Evolutionary conservation across 1,140 invertebrate species (phyloP).

Genomic region (Euschistus heros): DNA sequence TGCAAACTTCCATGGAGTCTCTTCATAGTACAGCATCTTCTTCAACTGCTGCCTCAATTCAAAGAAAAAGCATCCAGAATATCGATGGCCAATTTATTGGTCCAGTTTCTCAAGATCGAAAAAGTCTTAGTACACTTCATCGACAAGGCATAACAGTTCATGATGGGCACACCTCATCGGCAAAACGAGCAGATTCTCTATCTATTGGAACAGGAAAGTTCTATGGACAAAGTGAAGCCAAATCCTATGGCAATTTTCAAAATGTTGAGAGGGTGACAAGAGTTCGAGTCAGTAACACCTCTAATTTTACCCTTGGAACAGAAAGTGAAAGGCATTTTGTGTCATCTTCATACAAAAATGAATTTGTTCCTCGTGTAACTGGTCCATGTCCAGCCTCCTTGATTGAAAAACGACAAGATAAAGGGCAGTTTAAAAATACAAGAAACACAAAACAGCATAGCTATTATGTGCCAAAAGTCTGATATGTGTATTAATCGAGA

Average conservation of each 20-base stretch:
- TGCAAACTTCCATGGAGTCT: conserved; percentile 46
- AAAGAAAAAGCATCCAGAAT: conserved; percentile 66
- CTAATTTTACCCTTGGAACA: conserved; percentile 59
- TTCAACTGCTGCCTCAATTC: conserved; percentile 65
- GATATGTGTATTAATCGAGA: neutral
- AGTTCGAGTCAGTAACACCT: conserved; percentile 52
- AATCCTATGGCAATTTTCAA: conserved; percentile 54
- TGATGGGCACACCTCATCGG: conserved; percentile 21
- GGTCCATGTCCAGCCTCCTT: conserved; percentile 68
- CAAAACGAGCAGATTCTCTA: conserved; percentile 44
- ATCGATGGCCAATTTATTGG: conserved; percentile 55
- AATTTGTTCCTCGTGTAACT: conserved; percentile 51
- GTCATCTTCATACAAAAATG: conserved; percentile 52
- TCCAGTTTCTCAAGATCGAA: conserved; percentile 50
- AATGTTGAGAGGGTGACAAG: conserved; percentile 40
- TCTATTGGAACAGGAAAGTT: conserved; percentile 52
- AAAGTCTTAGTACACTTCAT: conserved; percentile 64
- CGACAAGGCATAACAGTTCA: conserved; percentile 34
- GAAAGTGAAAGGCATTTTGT: conserved; percentile 24
- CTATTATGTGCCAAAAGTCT: conserved; percentile 54
- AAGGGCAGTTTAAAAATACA: conserved; percentile 55
- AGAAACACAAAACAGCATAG: conserved; percentile 70
- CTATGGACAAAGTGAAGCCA: conserved; percentile 52
- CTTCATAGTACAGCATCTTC: conserved; percentile 49
- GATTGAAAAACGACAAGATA: conserved; percentile 54